Conservation (phyloP, 2,888 invertebrate genomes). For the Andrena bucephala region DNA sequence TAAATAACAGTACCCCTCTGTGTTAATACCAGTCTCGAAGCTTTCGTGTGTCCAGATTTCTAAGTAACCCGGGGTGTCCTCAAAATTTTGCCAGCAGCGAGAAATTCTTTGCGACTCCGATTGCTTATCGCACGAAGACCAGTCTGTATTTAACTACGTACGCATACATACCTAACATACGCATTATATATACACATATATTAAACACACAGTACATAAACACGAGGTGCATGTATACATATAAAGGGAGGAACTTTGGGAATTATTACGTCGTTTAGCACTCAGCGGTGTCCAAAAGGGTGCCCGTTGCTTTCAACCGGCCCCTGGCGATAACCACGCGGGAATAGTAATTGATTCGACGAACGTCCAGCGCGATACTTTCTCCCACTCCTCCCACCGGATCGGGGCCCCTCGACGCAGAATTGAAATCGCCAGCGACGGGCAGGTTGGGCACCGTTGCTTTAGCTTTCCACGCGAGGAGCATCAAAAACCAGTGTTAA, state of each 20-base stretch:
- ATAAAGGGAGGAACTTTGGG: conserved; percentile 19
- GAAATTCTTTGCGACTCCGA: conserved; percentile 63
- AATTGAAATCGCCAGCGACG: not conserved
- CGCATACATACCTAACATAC: conserved; percentile 56
- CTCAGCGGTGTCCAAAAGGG: conserved; percentile 15
- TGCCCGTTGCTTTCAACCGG: not conserved
- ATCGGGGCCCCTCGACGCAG: too few relatives aligned
- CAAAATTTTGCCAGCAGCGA: conserved; percentile 65
- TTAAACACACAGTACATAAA: conserved; percentile 44
- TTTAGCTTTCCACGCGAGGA: conserved; percentile 14
- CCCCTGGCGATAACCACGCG: not conserved
- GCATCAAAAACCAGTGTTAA: conserved; percentile 10
- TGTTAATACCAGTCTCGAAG: conserved; percentile 1
- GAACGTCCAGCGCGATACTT: not conserved
- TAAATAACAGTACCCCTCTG: conserved; percentile 28
- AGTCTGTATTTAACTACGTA: conserved; percentile 70
- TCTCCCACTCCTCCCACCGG: not conserved
- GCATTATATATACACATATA: conserved; percentile 51
- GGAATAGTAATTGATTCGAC: not conserved
- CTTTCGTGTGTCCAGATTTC: conserved; percentile 67
- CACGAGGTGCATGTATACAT: conserved; percentile 42
- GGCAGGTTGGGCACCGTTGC: conserved; percentile 24
- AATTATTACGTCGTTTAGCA: conserved; percentile 16
- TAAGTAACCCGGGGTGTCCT: conserved; percentile 75
- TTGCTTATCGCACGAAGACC: conserved; percentile 71